These are phyloP conservation scores for Drosophila multiciliata DNA, from an alignment of 2,888 invertebrate species.

Conservation along the genomic window DNA sequence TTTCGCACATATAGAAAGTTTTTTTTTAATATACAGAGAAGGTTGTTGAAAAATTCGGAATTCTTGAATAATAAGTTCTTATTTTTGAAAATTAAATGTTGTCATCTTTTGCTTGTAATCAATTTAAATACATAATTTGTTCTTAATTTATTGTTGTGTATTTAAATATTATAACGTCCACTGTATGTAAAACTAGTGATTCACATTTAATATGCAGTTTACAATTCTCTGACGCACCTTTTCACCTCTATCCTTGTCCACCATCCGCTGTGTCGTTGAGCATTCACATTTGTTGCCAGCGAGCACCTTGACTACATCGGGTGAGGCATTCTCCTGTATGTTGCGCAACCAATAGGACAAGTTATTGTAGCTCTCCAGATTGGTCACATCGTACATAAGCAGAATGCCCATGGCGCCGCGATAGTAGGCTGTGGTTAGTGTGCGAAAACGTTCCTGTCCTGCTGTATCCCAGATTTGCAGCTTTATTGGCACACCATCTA, in stretches of 20 bases:
- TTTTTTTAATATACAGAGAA: background rate
- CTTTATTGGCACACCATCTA: conserved; percentile 94
- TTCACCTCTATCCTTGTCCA: conserved; percentile 92
- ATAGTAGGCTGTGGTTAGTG: conserved; percentile 94
- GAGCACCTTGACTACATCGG: conserved; percentile 93
- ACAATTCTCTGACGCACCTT: conserved; percentile 86
- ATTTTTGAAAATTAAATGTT: background rate
- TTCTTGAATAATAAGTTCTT: background rate
- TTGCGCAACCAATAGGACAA: conserved; percentile 95
- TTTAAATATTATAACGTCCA: background rate
- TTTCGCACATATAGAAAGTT: background rate
- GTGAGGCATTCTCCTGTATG: conserved; percentile 95
- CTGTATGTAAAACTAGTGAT: background rate
- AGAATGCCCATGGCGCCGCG: conserved; percentile 96
- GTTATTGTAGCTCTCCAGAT: conserved; percentile 95
- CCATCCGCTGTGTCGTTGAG: conserved; percentile 90
- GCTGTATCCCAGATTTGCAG: conserved; percentile 92
- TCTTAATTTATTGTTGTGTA: too few species aligned
- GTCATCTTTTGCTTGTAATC: background rate
- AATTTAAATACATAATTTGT: background rate
- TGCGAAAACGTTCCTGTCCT: conserved; percentile 88
- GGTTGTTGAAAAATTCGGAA: background rate
- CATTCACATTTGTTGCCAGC: conserved; percentile 95
- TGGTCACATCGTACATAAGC: conserved; percentile 95
- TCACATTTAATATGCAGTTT: background rate